These are phyloP conservation scores for Odontesthes bonariensis DNA, from an alignment of 2,113 vertebrate species.

Conservation along the genomic window DNA sequence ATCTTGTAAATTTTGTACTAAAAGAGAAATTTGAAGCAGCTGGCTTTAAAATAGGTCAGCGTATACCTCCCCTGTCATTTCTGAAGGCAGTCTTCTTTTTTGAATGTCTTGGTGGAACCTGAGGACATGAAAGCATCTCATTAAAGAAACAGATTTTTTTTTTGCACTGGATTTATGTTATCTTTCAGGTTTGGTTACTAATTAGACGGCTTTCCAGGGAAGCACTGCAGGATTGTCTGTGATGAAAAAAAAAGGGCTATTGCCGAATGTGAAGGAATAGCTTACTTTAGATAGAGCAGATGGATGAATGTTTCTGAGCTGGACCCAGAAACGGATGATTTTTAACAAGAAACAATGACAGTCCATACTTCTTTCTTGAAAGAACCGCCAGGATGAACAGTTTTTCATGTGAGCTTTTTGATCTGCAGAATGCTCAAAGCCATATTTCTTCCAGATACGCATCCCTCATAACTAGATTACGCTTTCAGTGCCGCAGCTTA, in stretches of 20 bases:
- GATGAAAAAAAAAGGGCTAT: slow-evolving; percentile 26
- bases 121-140: slow-evolving; percentile 57
- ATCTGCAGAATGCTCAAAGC: slow-evolving; percentile 46
- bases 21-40: slow-evolving; percentile 32
- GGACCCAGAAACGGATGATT: slow-evolving; percentile 25
- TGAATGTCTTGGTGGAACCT: slow-evolving; percentile 45
- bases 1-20: slow-evolving; percentile 44
- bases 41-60: slow-evolving; percentile 43
- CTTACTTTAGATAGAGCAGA: slow-evolving; percentile 31
- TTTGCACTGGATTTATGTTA: slow-evolving; percentile 41
- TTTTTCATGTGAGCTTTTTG: slow-evolving; percentile 42
- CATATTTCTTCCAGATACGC: slow-evolving; percentile 53
- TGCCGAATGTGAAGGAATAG: slow-evolving; percentile 28
- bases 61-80: slow-evolving; percentile 44
- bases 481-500: slow-evolving; percentile 12
- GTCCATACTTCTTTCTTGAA: slow-evolving; percentile 6
- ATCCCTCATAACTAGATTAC: slow-evolving; percentile 53
- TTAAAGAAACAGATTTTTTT: slow-evolving; percentile 43
- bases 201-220: slow-evolving; percentile 51
- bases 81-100: slow-evolving; percentile 39
- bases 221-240: slow-evolving; percentile 27
- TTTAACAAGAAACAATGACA: slow-evolving; percentile 24
- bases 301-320: slow-evolving; percentile 26
- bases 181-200: slow-evolving; percentile 62
- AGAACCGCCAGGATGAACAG: slow-evolving; percentile 29